Conservation (phyloP, 1,140 invertebrate genomes). For the Bicyclus anynana region DNA sequence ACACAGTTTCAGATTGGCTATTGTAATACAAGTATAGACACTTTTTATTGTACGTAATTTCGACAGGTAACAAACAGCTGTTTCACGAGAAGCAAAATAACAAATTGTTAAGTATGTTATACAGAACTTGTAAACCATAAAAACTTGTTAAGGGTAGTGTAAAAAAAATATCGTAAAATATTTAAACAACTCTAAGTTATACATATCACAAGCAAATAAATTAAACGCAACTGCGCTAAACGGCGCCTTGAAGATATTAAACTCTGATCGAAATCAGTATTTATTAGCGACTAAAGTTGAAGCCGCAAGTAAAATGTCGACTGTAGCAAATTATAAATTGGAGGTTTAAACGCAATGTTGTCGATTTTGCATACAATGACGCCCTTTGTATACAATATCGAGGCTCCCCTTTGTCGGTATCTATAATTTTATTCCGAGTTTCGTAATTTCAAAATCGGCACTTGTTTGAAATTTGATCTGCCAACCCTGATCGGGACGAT, state of each 20-base stretch:
- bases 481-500: constrained; percentile 8
- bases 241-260: neutral
- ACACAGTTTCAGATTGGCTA: no score
- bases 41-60: no score
- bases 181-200: no score
- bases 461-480: constrained; percentile 16
- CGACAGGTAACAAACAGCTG: no score
- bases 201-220: neutral
- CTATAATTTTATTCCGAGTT: constrained; percentile 8
- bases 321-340: constrained; percentile 7
- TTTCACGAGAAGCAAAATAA: no score
- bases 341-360: constrained; percentile 14
- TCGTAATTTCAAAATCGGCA: constrained; percentile 18
- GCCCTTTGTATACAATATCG: constrained; percentile 20
- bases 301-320: constrained; percentile 11
- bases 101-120: no score
- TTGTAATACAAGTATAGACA: no score
- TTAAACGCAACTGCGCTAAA: neutral
- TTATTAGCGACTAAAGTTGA: constrained; percentile 7
- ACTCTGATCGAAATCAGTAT: constrained; percentile 1
- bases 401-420: constrained; percentile 21
- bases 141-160: no score
- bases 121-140: no score
- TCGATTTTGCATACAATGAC: constrained; percentile 27
- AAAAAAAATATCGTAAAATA: no score